A percentile compares a stretch with the other conserved stretches of the same genome.
Evolutionary conservation across 1,140 invertebrate species (phyloP).

Genomic region (Euura lappo): DNA sequence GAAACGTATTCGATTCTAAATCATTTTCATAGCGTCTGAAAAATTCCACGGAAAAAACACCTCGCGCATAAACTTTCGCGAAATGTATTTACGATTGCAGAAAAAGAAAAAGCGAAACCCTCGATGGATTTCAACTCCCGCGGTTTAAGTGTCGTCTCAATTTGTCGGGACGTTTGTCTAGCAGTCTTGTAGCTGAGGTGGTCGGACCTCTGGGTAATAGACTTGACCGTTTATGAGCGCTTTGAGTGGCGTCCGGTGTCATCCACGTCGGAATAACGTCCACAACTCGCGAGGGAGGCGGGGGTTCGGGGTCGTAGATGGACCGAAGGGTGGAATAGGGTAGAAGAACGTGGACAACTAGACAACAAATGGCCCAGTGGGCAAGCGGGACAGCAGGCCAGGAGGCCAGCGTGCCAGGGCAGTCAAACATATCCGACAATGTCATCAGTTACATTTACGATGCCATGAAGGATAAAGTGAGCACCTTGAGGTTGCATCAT

Average conservation of each 20-base stretch:
- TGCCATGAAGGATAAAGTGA: constrained; percentile 60
- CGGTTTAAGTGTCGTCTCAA: neutral
- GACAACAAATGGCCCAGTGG: neutral
- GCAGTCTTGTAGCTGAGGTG: neutral
- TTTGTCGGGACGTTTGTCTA: neutral
- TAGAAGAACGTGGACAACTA: neutral
- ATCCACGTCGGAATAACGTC: neutral
- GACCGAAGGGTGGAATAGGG: neutral
- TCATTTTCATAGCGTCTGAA: neutral
- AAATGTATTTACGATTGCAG: too few species aligned
- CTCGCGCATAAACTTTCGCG: too few species aligned
- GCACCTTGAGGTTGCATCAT: constrained; percentile 62
- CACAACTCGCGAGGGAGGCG: neutral
- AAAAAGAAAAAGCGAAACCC: too few species aligned
- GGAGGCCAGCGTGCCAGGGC: constrained; percentile 17
- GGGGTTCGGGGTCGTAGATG: neutral
- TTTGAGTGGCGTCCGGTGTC: neutral
- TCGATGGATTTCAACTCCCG: too few species aligned
- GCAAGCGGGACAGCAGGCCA: neutral
- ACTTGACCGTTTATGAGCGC: neutral
- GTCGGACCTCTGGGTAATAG: neutral
- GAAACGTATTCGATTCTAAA: neutral
- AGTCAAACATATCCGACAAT: constrained; percentile 57
- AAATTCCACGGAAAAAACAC: too few species aligned
- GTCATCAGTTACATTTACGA: constrained; percentile 63